Evolutionary conservation across 1,140 invertebrate species (phyloP), one percentile per base, ranked within the genome.

Genomic region (Mamestra configurata): DNA sequence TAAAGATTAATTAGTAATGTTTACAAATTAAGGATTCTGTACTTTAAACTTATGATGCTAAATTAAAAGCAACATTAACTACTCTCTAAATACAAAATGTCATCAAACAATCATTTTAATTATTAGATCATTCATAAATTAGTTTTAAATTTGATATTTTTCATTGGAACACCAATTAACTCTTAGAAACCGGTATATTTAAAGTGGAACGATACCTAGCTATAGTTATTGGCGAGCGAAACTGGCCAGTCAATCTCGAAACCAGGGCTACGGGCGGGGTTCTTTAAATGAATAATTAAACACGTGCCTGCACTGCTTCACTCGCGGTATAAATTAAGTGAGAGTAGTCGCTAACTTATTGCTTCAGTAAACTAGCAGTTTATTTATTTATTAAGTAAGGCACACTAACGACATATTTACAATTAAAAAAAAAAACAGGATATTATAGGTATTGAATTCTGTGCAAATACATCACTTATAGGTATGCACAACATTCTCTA

Each of bases 201-300:
- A 64, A 76, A 61, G 73, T 76, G 40, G 73, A 49, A 59, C 55
- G 57, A 31, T 18, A 61, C 57, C 46, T 18, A n/a, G n/a, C n/a
- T n/a, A 37, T 37, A 40, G 51, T 43, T 61, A 59, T 27, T 49
- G 57, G 73, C 73, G 4, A 43, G 53, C 40, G 73, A 76, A 76
- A 76, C 55, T 76, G 57, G 55, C 57, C 57, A 76, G 20, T 57
- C 61, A 73, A 57, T 51, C 61, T 75, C 46, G 70, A 55, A 80
- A 80, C 43, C 66, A 53, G 71, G 59, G 46, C 57, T 55, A 51
- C 53, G 49, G 57, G 59, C 51, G 59, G 43, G 59, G 61, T 76
- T 51, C 66, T 55, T 57, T 53, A 70, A 78, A 77, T 78, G 76
- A 78, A 78, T 73, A 77, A 78, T 81, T 73, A 68, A 78, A 78